Base-by-base conservation (phyloP, 2,797 vertebrate species). In the Tarsius wallacei region DNA sequence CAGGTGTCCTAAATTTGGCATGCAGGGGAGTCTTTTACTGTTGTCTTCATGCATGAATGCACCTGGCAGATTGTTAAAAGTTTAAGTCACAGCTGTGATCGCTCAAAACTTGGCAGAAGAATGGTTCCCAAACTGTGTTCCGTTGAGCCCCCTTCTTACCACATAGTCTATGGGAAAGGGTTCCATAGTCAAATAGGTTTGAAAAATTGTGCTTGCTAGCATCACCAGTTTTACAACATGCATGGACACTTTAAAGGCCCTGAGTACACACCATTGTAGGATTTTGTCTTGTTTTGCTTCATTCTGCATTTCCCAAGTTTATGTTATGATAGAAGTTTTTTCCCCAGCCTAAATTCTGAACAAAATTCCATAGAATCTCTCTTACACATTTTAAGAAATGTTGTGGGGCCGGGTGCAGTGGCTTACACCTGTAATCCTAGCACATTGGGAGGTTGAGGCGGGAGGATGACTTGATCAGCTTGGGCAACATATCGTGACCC, bases 261-360 rank as follows among this genome's bases (percentile, higher is more conserved):
- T 0, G 4, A 36, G 51, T 85, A 87, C 81, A 61, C 71, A 19
- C 82, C 49, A 6, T 31, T 16, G 5, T 57, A 64, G 76, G 63
- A 71, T 68, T 85, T 78, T 74, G 57, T 83, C 15, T 26, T 85
- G 57, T 68, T 63, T 49, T 55, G 49, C 16, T 49, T 96, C 42
- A 82, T 77, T 88, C n/a, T 73, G 59, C 57, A 77, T 73, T 94
- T 83, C 36, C 31, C 42, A 55, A 57, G 70, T 91, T 90, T 61
- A 22, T 77, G 61, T 78, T 66, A 31, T 70, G 71, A 70, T 57
- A 73, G 86, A 86, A 57, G 26, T 4, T 16, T 71, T 26, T 26
- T 7, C 55, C 57, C 51, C 26, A 68, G 13, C 6, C 53, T 28
- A 66, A 83, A 57, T 61, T 42, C 49, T 83, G 90, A 73, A 68